phyloP scores from a whole-genome alignment of 2,113 vertebrate genomes.

The Takifugu bimaculatus region DNA sequence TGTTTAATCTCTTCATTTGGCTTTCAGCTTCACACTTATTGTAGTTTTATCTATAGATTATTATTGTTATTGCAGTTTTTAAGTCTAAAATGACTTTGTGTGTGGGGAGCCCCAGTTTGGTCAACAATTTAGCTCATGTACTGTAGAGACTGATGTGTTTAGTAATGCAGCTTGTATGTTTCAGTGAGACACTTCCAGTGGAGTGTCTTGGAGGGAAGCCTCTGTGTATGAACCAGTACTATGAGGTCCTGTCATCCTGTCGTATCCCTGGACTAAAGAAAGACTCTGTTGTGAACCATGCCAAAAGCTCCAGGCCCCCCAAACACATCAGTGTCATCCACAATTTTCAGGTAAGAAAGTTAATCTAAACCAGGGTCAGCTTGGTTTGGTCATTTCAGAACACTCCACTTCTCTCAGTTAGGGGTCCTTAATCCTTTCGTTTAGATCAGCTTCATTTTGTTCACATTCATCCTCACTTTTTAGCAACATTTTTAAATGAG shows the following conservation, averaged over 20 bases:
- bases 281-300: slow-evolving; percentile 84
- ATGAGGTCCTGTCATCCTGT: slow-evolving; percentile 92
- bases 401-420: background rate
- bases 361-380: background rate
- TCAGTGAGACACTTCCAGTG: slow-evolving; percentile 87
- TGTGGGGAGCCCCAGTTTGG: background rate
- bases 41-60: too few species aligned
- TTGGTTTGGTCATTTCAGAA: background rate
- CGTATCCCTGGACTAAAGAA: slow-evolving; percentile 87
- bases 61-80: background rate
- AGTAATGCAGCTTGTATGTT: slow-evolving; percentile 1
- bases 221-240: slow-evolving; percentile 98
- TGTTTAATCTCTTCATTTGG: background rate
- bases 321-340: slow-evolving; percentile 90
- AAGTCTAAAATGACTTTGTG: too few species aligned
- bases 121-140: background rate
- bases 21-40: background rate
- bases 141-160: too few species aligned
- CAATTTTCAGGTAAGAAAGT: slow-evolving; percentile 85
- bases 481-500: too few species aligned
- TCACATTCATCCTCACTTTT: too few species aligned
- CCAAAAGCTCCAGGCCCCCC: slow-evolving; percentile 78
- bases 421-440: background rate
- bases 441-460: too few species aligned
- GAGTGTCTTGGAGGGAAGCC: slow-evolving; percentile 85